phyloP scores from a whole-genome alignment of 2,888 invertebrate genomes.

The Crematogaster levior region DNA sequence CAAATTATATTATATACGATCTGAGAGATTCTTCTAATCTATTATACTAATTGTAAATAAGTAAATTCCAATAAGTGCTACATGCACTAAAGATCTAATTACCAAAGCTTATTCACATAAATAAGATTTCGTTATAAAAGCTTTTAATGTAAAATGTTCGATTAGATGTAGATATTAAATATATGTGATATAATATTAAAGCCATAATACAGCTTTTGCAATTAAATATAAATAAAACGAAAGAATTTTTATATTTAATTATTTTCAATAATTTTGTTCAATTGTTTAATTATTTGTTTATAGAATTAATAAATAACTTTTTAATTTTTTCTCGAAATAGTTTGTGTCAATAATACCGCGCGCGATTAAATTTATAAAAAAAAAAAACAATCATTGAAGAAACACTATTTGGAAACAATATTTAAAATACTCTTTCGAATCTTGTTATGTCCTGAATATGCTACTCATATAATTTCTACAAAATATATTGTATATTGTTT shows the following conservation, averaged over 20 bases:
- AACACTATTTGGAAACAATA: neutral
- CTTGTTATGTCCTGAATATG: neutral
- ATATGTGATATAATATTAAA: constrained; percentile 19
- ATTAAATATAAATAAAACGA: neutral
- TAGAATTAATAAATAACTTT: constrained; percentile 11
- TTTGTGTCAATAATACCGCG: too few species aligned
- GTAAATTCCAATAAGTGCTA: neutral
- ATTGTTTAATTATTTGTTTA: neutral
- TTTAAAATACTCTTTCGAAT: neutral
- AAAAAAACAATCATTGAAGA: neutral
- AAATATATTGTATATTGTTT: neutral
- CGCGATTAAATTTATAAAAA: neutral
- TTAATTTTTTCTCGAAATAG: too few species aligned
- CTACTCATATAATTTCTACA: neutral
- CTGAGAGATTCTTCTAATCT: constrained; percentile 3
- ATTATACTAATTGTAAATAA: constrained; percentile 12
- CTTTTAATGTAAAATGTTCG: constrained; percentile 6
- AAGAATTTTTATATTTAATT: neutral
- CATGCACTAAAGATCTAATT: constrained; percentile 7
- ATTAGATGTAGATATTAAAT: constrained; percentile 24
- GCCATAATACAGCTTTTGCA: constrained; percentile 5
- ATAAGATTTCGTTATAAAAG: constrained; percentile 6
- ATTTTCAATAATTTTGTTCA: neutral
- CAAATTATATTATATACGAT: constrained; percentile 1
- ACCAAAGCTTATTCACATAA: neutral